Evolutionary conservation across 1,140 invertebrate species (phyloP).

Genomic region (Drosophila subobscura): DNA sequence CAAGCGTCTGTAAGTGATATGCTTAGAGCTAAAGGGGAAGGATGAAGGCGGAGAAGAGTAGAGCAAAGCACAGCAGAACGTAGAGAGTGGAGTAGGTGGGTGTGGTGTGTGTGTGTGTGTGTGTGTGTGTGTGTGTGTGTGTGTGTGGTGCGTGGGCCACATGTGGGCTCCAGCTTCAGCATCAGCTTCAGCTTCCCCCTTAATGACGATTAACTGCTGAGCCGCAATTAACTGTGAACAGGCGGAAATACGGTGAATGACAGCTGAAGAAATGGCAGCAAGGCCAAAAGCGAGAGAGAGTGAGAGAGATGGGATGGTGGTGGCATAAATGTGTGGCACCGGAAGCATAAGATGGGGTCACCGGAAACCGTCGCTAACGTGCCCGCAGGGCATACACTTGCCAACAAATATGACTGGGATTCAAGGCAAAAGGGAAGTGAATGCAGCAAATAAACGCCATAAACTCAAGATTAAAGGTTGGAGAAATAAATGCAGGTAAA

Average conservation of each 20-base stretch:
- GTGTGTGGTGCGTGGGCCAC: slow-evolving; percentile 17
- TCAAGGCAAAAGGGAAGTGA: neutral
- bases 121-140: neutral
- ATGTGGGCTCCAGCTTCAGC: slow-evolving; percentile 18
- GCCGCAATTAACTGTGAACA: slow-evolving; percentile 80
- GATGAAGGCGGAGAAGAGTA: neutral
- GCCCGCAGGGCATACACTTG: no score
- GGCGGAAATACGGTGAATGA: slow-evolving; percentile 71
- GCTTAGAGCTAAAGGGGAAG: slow-evolving; percentile 17
- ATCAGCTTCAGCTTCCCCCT: slow-evolving; percentile 12
- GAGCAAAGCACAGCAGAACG: no score
- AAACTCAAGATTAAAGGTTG: neutral
- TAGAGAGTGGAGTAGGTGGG: neutral
- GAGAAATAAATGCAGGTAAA: no score
- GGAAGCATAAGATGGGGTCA: no score
- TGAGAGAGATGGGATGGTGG: no score
- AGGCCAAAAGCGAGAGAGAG: neutral
- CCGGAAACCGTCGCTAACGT: no score
- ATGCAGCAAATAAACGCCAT: no score
- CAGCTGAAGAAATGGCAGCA: slow-evolving; percentile 32
- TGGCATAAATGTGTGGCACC: no score
- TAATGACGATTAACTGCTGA: slow-evolving; percentile 80
- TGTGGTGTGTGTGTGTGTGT: slow-evolving; percentile 13
- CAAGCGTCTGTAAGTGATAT: slow-evolving; percentile 64
- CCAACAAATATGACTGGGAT: no score